Conservation (phyloP, 2,888 invertebrate species). For the Euzetes globulus region DNA sequence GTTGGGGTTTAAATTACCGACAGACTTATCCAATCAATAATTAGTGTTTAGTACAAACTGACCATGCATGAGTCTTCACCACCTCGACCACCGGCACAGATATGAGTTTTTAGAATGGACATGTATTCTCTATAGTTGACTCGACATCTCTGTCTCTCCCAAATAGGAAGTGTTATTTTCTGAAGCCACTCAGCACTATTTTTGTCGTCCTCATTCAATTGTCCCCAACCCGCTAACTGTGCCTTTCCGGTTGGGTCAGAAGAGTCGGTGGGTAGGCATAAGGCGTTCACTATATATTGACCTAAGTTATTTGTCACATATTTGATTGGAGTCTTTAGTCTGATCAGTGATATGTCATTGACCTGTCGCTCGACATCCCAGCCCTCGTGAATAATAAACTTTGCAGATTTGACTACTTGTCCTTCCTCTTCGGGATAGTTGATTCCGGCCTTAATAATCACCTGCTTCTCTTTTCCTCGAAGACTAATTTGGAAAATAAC, state of each 20-base stretch:
- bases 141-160: not conserved
- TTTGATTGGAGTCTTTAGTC: not conserved
- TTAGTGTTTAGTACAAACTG: no score
- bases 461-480: not conserved
- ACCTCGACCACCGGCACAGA: not conserved
- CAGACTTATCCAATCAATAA: no score
- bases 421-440: not conserved
- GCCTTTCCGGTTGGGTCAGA: not conserved
- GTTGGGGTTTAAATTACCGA: not conserved
- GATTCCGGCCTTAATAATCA: not conserved
- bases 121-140: not conserved
- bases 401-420: not conserved
- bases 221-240: constrained; percentile 22
- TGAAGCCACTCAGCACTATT: not conserved
- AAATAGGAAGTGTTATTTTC: not conserved
- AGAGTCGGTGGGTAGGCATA: not conserved
- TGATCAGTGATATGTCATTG: constrained; percentile 1
- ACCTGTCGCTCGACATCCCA: not conserved
- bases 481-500: not conserved
- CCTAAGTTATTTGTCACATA: not conserved
- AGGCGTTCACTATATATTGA: not conserved
- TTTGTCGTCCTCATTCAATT: not conserved
- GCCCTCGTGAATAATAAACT: not conserved
- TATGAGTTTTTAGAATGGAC: not conserved
- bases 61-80: constrained; percentile 7